Percentiles rank a stretch among this genome's conserved stretches.
Conservation (phyloP, 2,888 invertebrate genomes). For the Synergus gifuensis region DNA sequence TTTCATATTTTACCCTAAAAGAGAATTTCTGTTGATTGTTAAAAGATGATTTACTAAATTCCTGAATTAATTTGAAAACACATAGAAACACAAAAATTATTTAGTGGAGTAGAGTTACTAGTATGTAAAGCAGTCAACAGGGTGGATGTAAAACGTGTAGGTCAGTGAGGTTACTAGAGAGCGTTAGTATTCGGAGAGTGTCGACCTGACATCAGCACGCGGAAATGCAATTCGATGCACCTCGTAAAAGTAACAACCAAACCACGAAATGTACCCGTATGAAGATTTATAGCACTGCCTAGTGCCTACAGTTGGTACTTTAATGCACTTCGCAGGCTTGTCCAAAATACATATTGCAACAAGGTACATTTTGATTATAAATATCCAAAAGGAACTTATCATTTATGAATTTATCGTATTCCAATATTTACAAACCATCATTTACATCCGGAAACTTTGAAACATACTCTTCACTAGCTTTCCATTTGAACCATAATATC, state of each 20-base stretch:
- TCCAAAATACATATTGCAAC: constrained; percentile 15
- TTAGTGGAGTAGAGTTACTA: constrained; percentile 12
- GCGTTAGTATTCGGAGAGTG: constrained; percentile 37
- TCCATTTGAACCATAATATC: no score
- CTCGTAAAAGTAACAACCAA: constrained; percentile 57
- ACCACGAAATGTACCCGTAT: constrained; percentile 51
- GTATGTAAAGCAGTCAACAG: constrained; percentile 13
- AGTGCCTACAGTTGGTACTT: constrained; percentile 38
- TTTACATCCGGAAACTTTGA: no score
- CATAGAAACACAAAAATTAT: constrained; percentile 29
- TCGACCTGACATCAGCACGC: constrained; percentile 47
- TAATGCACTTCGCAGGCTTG: constrained; percentile 28
- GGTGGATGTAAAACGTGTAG: constrained; percentile 35
- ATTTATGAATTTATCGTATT: background rate
- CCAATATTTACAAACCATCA: no score
- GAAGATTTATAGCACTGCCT: constrained; percentile 46
- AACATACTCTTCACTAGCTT: no score
- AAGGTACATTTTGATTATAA: constrained; percentile 14
- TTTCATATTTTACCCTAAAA: no score
- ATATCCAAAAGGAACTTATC: background rate
- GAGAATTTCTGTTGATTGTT: no score
- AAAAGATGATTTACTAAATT: background rate
- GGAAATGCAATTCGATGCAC: constrained; percentile 56
- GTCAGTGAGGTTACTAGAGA: constrained; percentile 30
- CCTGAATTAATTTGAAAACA: background rate